Percentiles rank a stretch among this genome's conserved stretches.
phyloP scores from a whole-genome alignment of 2,113 vertebrate species.

The Macrotus californicus region DNA sequence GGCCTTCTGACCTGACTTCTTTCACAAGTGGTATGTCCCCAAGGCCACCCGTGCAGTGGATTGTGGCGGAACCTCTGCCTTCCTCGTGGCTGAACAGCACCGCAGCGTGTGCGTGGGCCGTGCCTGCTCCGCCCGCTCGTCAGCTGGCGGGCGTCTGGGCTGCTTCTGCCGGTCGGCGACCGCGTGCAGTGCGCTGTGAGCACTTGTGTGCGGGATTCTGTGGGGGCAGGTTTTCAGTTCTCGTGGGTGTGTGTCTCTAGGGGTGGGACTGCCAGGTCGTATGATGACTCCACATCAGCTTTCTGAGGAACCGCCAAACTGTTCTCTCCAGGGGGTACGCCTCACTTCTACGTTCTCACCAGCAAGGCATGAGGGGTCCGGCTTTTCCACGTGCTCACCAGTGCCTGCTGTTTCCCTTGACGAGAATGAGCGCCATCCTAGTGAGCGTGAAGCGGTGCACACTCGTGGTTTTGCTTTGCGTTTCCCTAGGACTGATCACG shows the following conservation, averaged over 20 bases:
- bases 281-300: background rate
- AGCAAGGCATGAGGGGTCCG: background rate
- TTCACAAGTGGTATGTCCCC: no score
- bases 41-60: background rate
- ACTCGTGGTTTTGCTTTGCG: background rate
- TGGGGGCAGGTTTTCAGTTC: background rate
- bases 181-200: background rate
- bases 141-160: background rate
- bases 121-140: background rate
- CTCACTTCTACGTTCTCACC: background rate
- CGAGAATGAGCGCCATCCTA: background rate
- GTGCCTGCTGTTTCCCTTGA: no score
- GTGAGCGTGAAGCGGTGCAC: background rate
- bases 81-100: background rate
- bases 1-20: background rate
- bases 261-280: background rate
- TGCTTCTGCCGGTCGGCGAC: background rate
- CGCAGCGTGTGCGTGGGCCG: background rate
- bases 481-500: background rate
- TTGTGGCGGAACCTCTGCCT: background rate
- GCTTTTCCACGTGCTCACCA: background rate
- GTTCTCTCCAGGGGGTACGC: background rate
- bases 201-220: background rate
- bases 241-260: background rate
- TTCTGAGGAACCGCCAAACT: background rate